Conservation (phyloP, 1,140 invertebrate species). For the Hylaeus volcanicus region DNA sequence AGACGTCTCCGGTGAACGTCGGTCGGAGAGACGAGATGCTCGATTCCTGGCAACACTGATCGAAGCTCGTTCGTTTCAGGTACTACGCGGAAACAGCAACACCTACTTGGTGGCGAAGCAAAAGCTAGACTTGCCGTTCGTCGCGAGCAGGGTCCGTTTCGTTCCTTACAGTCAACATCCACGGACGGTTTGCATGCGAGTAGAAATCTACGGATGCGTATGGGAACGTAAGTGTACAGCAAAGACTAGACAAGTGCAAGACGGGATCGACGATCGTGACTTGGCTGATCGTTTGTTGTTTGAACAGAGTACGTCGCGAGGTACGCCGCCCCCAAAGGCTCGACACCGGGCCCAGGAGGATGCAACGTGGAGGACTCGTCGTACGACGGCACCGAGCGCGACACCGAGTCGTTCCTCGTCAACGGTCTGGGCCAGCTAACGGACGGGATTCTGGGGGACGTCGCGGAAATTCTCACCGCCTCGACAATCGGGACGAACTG, state of each 20-base stretch:
- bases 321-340: conserved; percentile 85
- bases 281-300: not conserved
- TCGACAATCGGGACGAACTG: conserved; percentile 79
- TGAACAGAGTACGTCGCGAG: conserved; percentile 82
- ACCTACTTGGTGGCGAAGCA: conserved; percentile 91
- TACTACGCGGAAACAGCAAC: conserved; percentile 93
- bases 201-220: conserved; percentile 93
- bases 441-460: conserved; percentile 81
- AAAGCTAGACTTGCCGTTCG: conserved; percentile 90
- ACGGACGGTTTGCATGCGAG: conserved; percentile 94
- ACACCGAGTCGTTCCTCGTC: conserved; percentile 79
- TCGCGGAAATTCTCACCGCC: conserved; percentile 61
- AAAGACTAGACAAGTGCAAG: too few species aligned
- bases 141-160: conserved; percentile 93
- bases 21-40: not conserved
- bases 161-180: conserved; percentile 93
- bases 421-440: conserved; percentile 92
- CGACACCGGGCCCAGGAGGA: conserved; percentile 81
- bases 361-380: conserved; percentile 93
- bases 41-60: not conserved
- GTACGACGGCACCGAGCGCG: conserved; percentile 92
- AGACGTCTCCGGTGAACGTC: not conserved
- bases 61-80: conserved; percentile 81
- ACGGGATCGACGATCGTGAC: not conserved
- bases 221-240: conserved; percentile 90